These are phyloP conservation scores for Girardinichthys multiradiatus DNA, from an alignment of 2,113 vertebrate species.

Conservation along the genomic window DNA sequence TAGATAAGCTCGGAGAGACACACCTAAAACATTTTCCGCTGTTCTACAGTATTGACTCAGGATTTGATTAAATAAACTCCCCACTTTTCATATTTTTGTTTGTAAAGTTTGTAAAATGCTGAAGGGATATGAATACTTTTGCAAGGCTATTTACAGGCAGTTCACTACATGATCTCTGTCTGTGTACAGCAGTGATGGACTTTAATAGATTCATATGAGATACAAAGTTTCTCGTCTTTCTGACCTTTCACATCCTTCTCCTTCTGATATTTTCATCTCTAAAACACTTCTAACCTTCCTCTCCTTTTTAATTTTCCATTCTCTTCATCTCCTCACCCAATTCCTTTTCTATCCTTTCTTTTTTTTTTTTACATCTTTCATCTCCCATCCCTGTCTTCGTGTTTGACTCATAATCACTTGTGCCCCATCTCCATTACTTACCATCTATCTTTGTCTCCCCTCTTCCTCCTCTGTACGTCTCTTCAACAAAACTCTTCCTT, in stretches of 20 bases:
- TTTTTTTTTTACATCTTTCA: slow-evolving; percentile 34
- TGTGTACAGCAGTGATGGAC: background rate
- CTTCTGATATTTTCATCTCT: slow-evolving; percentile 35
- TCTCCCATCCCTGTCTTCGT: slow-evolving; percentile 27
- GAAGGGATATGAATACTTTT: background rate
- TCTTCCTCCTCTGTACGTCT: slow-evolving; percentile 17
- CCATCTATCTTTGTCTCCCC: slow-evolving; percentile 32
- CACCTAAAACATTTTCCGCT: no score
- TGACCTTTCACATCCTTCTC: slow-evolving; percentile 37
- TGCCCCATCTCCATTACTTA: slow-evolving; percentile 41
- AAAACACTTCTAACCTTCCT: slow-evolving; percentile 7
- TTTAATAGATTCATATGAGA: slow-evolving; percentile 56
- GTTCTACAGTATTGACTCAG: background rate
- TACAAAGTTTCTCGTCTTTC: slow-evolving; percentile 21
- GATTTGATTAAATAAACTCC: background rate
- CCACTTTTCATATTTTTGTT: background rate
- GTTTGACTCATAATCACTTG: slow-evolving; percentile 42
- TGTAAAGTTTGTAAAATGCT: background rate
- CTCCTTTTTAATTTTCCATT: slow-evolving; percentile 35
- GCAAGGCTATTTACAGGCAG: background rate
- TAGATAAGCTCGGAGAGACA: background rate
- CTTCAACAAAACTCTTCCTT: background rate
- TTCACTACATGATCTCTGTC: background rate
- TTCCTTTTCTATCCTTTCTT: slow-evolving; percentile 16
- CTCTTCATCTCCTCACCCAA: slow-evolving; percentile 34